Evolutionary conservation across 2,888 invertebrate genomes (phyloP).

Genomic region (Acronicta aceris): DNA sequence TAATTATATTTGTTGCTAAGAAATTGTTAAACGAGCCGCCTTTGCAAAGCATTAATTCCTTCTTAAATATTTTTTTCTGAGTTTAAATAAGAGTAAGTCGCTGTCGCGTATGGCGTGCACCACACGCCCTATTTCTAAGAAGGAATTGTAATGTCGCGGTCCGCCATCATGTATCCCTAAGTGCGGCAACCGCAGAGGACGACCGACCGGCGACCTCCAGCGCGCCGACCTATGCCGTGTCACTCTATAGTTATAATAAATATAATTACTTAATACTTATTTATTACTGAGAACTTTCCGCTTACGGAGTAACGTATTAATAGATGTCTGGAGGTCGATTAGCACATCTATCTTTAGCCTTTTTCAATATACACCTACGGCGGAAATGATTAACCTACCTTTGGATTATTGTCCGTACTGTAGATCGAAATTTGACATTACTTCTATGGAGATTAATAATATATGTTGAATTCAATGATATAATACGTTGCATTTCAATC

Average conservation of each 20-base stretch:
- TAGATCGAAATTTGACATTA: no score
- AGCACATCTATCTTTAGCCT: not conserved
- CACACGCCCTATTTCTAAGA: constrained; percentile 59
- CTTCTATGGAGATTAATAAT: no score
- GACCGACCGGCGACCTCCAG: constrained; percentile 9
- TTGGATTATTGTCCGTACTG: no score
- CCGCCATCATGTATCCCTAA: constrained; percentile 56
- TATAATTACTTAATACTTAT: not conserved
- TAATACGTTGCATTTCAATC: no score
- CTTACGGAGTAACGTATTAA: not conserved
- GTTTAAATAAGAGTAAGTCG: constrained; percentile 15
- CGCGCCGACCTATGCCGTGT: not conserved
- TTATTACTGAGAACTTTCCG: not conserved
- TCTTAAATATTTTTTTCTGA: no score
- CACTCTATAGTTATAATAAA: not conserved
- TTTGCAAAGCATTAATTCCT: no score
- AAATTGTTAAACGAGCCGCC: no score
- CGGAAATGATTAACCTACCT: no score
- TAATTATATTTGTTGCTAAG: no score
- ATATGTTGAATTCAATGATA: no score
- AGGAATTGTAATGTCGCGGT: constrained; percentile 47
- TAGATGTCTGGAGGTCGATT: not conserved
- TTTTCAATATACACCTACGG: no score
- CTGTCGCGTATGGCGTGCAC: constrained; percentile 21
- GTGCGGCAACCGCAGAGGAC: constrained; percentile 20